A percentile compares a stretch with the other conserved stretches of the same genome.
These are phyloP conservation scores for Gobio gobio DNA, from an alignment of 2,113 vertebrate genomes.

Conservation along the genomic window DNA sequence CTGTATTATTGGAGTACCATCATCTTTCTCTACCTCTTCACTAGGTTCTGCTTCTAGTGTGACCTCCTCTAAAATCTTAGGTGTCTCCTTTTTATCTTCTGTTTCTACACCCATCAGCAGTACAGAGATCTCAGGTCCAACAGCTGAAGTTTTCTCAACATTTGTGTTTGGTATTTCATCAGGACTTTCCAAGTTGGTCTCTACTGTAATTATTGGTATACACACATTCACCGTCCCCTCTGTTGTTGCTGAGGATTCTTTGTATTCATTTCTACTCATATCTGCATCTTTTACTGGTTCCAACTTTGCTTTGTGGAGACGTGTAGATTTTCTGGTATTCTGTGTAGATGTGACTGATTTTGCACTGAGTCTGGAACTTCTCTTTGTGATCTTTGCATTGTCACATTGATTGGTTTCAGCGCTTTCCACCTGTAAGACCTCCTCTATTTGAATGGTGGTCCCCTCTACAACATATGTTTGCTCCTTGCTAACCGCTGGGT, in stretches of 20 bases:
- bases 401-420: background rate
- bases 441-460: background rate
- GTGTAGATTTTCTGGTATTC: background rate
- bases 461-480: background rate
- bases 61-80: background rate
- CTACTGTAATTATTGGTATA: background rate
- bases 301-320: background rate
- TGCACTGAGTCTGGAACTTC: slow-evolving; percentile 18
- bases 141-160: background rate
- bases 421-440: background rate
- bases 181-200: slow-evolving; percentile 1
- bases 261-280: background rate
- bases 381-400: background rate
- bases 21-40: background rate
- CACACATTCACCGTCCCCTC: background rate
- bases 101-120: background rate
- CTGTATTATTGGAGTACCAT: background rate
- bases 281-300: background rate
- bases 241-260: background rate
- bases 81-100: background rate
- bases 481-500: background rate
- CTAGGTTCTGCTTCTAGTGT: background rate
- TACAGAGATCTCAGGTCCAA: background rate
- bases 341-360: slow-evolving; percentile 1
- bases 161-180: background rate